These are phyloP conservation scores for Alaudala cheleensis DNA, from an alignment of 2,113 vertebrate species.

Conservation along the genomic window DNA sequence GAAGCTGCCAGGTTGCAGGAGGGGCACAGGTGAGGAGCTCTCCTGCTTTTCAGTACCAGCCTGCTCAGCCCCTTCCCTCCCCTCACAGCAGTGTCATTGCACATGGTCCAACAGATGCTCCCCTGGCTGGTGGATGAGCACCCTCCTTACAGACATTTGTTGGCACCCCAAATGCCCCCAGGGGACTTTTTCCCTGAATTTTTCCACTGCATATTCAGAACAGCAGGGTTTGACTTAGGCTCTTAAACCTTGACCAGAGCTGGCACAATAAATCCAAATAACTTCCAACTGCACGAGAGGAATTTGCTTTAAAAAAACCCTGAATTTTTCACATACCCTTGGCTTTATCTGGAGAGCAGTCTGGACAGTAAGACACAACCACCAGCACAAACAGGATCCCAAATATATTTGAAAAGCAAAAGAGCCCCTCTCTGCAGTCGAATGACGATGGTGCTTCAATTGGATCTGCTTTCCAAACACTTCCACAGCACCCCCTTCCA, in stretches of 20 bases:
- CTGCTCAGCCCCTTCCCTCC: not conserved
- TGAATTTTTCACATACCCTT: conserved; percentile 36
- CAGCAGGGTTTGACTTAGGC: not conserved
- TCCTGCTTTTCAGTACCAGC: not conserved
- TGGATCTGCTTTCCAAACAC: conserved; percentile 54
- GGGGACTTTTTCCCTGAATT: not conserved
- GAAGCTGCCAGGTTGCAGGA: not conserved
- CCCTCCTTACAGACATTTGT: not conserved
- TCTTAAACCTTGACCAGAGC: not conserved
- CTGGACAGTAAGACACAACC: conserved; percentile 26
- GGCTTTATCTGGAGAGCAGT: conserved; percentile 27
- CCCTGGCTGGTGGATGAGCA: not conserved
- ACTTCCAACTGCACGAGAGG: not conserved
- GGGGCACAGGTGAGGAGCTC: not conserved
- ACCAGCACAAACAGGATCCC: conserved; percentile 24
- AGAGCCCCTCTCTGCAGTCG: not conserved
- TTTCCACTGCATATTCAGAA: not conserved
- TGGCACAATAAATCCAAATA: not conserved
- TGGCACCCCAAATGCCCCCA: not conserved
- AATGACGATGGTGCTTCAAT: not conserved
- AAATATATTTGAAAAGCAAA: conserved; percentile 18
- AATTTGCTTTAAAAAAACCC: conserved; percentile 7
- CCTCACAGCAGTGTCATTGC: not conserved
- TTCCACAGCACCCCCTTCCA: conserved; percentile 51
- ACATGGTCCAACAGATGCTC: not conserved